Percentiles rank a stretch among this genome's conserved stretches.
These are phyloP conservation scores for Micronycteris hirsuta DNA, from an alignment of 2,113 vertebrate species.

Conservation along the genomic window DNA sequence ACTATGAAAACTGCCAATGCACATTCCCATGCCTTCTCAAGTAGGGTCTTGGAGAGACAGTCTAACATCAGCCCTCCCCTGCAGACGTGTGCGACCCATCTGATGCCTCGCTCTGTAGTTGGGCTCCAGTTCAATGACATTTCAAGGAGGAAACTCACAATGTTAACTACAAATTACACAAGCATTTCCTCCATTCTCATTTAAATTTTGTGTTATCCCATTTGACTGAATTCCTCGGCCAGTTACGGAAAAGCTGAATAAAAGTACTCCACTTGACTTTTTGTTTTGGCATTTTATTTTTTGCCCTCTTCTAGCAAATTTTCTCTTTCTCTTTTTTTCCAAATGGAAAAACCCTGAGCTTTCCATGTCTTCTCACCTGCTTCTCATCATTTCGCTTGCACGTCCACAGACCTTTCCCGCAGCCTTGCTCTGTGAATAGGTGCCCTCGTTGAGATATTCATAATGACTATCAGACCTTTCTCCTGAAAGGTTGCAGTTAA, in stretches of 20 bases:
- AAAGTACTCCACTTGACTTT: background rate
- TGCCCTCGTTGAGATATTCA: slow-evolving; percentile 18
- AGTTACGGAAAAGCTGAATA: background rate
- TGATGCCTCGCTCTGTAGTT: slow-evolving; percentile 22
- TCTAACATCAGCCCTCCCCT: background rate
- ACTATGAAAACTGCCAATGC: background rate
- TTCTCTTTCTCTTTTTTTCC: background rate
- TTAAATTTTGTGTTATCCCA: slow-evolving; percentile 11
- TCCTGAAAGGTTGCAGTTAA: slow-evolving; percentile 48
- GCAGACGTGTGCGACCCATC: background rate
- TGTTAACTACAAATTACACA: slow-evolving; percentile 26
- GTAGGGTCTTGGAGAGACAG: background rate
- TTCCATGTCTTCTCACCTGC: background rate
- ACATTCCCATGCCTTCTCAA: background rate
- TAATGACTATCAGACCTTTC: slow-evolving; percentile 42
- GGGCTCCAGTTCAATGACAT: background rate
- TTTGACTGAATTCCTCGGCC: background rate
- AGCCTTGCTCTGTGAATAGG: background rate
- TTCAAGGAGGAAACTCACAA: background rate
- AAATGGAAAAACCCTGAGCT: background rate
- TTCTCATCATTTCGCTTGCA: background rate
- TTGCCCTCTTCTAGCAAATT: background rate
- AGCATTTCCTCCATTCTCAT: slow-evolving; percentile 10
- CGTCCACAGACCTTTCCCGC: background rate
- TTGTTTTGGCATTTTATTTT: background rate